A percentile compares a stretch with the other conserved stretches of the same genome.
phyloP scores from a whole-genome alignment of 2,113 vertebrate species.

The Mohoua ochrocephala region DNA sequence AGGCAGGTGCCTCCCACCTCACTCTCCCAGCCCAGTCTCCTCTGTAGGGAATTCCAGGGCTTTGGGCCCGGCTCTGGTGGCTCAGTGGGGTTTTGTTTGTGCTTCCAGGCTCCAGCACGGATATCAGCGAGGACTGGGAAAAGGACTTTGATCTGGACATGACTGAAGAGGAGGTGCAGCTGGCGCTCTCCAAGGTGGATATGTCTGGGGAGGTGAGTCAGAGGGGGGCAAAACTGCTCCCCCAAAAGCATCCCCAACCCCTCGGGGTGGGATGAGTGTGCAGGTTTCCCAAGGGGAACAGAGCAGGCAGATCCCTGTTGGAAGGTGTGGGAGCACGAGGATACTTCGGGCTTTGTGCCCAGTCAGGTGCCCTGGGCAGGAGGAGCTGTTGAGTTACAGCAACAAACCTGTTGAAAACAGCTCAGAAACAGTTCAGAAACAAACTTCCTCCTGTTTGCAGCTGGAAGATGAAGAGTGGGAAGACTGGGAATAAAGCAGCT shows the following conservation, averaged over 20 bases:
- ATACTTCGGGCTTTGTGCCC: background rate
- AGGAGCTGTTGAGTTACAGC: background rate
- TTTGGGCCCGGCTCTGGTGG: background rate
- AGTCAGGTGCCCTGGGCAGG: background rate
- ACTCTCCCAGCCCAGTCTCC: background rate
- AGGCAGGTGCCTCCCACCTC: background rate
- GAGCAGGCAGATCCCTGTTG: background rate
- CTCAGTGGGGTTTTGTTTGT: background rate
- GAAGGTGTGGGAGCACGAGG: background rate
- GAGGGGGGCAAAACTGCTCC: background rate
- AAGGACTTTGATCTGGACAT: conserved; percentile 99
- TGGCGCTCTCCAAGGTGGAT: conserved; percentile 88
- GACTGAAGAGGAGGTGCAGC: conserved; percentile 96
- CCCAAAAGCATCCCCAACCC: background rate
- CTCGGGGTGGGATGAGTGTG: background rate
- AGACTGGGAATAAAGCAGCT: conserved; percentile 87
- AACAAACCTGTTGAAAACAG: background rate
- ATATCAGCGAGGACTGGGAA: conserved; percentile 98
- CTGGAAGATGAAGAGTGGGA: conserved; percentile 96
- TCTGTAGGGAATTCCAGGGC: background rate
- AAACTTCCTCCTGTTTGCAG: conserved; percentile 62
- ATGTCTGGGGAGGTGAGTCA: conserved; percentile 84
- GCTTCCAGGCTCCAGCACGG: conserved; percentile 90
- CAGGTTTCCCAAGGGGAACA: background rate
- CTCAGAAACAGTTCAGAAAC: background rate